Evolutionary conservation across 2,797 vertebrate genomes (phyloP), one percentile per base, ranked within the genome.

Genomic region (Cuculus canorus): DNA sequence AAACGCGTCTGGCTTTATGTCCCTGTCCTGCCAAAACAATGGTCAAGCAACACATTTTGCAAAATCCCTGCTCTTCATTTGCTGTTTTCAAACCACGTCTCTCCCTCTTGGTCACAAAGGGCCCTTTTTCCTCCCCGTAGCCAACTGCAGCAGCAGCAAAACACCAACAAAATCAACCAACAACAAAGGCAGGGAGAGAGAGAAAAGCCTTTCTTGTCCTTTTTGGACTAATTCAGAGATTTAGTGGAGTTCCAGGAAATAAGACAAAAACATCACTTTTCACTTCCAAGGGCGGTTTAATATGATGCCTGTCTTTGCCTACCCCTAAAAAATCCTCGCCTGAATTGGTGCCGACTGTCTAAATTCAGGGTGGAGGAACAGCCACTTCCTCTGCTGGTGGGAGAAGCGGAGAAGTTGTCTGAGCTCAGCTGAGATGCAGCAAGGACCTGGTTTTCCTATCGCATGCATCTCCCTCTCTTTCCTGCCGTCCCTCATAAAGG

Each of bases 401-500:
- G 48, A 21, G 48, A 69, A 85, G 82, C 65, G 69, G 69, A 45
- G 69, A 91, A 16, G 17, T 43, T 50, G 68, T 80, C 80, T 37
- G 68, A 92, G 90, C 71, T 53, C 30, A 21, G 30, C 45, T 4
- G n/a, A 77, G 61, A 54, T 83, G 77, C 75, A 27, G 73, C 30
- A 69, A 85, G 37, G 78, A 85, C 73, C 65, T 28, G 30, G 4
- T 48, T 84, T 94, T 85, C 80, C 93, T 60, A 47, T n/a, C 69
- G 4, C 57, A 17, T 4, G 56, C 64, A 79, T 88, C 75, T 91
- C 83, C 17, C 30, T 71, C 83, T 27, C 64, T 72, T 75, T 95
- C 94, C 95, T 80, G 89, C 90, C 18, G 12, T 25, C 73, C 92
- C 92, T 96, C 92, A 96, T 95, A 82, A 95, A 94, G 75, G 61